phyloP scores from a whole-genome alignment of 2,113 vertebrate genomes.

The Antechinus stuartii region DNA sequence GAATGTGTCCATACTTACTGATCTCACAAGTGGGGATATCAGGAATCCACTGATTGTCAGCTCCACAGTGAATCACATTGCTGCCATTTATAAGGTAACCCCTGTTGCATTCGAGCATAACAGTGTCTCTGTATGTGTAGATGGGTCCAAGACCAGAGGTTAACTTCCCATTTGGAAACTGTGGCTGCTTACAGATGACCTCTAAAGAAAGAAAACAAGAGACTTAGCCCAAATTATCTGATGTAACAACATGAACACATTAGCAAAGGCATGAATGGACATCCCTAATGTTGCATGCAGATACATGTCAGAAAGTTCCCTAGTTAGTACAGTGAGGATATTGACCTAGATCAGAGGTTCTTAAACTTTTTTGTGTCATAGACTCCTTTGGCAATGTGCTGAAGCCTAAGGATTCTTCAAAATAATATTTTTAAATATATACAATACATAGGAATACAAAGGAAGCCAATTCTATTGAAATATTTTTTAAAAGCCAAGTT shows the following conservation, averaged over 20 bases:
- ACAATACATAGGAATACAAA: too few relatives aligned
- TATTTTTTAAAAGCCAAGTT: too few relatives aligned
- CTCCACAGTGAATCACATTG: slow-evolving; percentile 15
- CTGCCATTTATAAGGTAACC: slow-evolving; percentile 54
- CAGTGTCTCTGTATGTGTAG: slow-evolving; percentile 40
- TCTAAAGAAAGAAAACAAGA: slow-evolving; percentile 65
- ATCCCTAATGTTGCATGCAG: background rate
- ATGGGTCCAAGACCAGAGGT: slow-evolving; percentile 10
- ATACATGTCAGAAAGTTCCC: background rate
- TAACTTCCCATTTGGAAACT: slow-evolving; percentile 42
- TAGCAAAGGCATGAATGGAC: fast-evolving
- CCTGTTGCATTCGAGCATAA: slow-evolving; percentile 60
- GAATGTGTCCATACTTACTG: slow-evolving; percentile 65
- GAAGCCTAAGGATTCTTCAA: background rate
- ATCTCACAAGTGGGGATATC: slow-evolving; percentile 65
- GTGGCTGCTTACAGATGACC: slow-evolving; percentile 65
- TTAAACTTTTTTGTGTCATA: background rate
- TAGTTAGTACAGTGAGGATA: background rate
- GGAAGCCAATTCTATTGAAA: too few relatives aligned
- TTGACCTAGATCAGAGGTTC: background rate
- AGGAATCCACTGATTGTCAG: slow-evolving; percentile 69
- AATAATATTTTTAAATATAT: background rate
- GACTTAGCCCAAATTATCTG: background rate
- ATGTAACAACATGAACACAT: background rate
- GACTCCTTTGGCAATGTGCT: background rate